Conservation (phyloP, 2,888 invertebrate species). For the Acrobeloides nanus region DNA sequence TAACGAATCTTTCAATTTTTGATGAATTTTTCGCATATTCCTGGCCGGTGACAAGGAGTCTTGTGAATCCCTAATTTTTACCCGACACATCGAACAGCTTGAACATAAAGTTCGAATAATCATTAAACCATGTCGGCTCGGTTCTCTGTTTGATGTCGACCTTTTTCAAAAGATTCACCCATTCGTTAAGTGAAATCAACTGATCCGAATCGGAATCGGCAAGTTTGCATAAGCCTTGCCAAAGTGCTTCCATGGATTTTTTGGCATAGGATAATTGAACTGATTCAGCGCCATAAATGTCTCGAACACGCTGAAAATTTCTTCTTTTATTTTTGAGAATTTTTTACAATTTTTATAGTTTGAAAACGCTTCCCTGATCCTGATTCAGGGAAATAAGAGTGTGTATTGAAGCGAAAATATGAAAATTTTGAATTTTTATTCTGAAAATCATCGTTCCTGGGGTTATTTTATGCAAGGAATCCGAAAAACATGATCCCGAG, state of each 20-base stretch:
- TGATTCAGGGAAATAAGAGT: no score
- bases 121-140: slow-evolving; percentile 48
- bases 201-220: slow-evolving; percentile 43
- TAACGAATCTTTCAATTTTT: not conserved
- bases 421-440: no score
- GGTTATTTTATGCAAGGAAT: no score
- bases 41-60: no score
- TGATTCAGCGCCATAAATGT: slow-evolving; percentile 52
- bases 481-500: no score
- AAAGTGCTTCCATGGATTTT: slow-evolving; percentile 42
- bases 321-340: not conserved
- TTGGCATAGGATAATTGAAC: slow-evolving; percentile 43
- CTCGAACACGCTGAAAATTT: slow-evolving; percentile 42
- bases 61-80: slow-evolving; percentile 11
- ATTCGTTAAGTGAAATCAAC: slow-evolving; percentile 43
- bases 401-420: no score
- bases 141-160: slow-evolving; percentile 23
- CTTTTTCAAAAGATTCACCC: slow-evolving; percentile 38
- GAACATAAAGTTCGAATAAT: slow-evolving; percentile 51
- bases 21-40: not conserved
- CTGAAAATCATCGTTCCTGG: no score
- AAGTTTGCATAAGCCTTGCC: slow-evolving; percentile 45
- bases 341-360: slow-evolving; percentile 8
- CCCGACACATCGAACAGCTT: slow-evolving; percentile 53
- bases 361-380: no score